Evolutionary conservation across 2,888 invertebrate species (phyloP).

Genomic region (Ochropacha duplaris): DNA sequence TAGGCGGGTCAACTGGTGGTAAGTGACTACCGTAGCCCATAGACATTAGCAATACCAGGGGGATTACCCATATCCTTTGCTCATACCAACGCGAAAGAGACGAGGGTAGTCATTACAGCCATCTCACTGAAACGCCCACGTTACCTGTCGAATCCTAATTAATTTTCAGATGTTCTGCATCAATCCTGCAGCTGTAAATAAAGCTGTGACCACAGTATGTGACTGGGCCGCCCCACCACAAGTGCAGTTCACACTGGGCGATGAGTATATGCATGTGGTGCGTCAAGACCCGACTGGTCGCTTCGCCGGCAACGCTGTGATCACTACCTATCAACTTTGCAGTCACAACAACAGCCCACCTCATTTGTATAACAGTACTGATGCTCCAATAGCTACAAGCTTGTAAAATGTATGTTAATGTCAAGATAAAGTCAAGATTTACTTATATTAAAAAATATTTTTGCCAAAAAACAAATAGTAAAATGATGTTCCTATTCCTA

Average conservation of each 20-base stretch:
- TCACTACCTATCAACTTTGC: conserved; percentile 65
- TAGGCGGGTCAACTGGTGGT: too few relatives aligned
- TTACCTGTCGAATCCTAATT: too few relatives aligned
- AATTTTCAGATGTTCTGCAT: conserved; percentile 67
- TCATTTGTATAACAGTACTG: neutral
- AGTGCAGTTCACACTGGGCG: conserved; percentile 63
- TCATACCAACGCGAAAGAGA: too few relatives aligned
- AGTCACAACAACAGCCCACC: conserved; percentile 49
- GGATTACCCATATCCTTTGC: too few relatives aligned
- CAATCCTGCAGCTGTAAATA: conserved; percentile 59
- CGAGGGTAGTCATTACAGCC: too few relatives aligned
- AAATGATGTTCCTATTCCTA: too few relatives aligned
- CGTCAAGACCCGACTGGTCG: conserved; percentile 60
- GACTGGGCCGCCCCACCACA: conserved; percentile 71
- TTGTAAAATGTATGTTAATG: neutral
- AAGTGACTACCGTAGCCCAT: too few relatives aligned
- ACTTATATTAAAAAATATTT: too few relatives aligned
- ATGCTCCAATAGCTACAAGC: neutral
- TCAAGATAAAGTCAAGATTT: too few relatives aligned
- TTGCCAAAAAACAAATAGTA: too few relatives aligned
- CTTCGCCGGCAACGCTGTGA: conserved; percentile 62
- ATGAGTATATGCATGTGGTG: conserved; percentile 66
- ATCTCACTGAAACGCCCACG: too few relatives aligned
- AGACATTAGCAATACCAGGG: too few relatives aligned
- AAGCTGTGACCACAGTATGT: conserved; percentile 60